phyloP scores from a whole-genome alignment of 2,888 invertebrate species.

The Candidula unifasciata region DNA sequence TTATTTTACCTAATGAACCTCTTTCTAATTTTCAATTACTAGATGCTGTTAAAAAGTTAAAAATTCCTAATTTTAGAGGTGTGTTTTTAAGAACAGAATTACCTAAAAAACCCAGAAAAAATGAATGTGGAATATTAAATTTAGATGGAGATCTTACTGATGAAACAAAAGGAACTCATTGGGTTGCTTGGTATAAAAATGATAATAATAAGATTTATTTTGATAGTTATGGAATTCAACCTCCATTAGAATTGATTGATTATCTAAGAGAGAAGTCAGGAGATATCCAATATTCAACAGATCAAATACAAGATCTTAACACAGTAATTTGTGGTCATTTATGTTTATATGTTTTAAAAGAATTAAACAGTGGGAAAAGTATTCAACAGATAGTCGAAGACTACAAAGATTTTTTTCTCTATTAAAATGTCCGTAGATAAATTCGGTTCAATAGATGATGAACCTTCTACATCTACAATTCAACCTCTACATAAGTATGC shows the following conservation, averaged over 20 bases:
- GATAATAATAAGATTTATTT: background rate
- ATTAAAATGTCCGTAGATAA: constrained; percentile 4
- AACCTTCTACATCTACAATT: background rate
- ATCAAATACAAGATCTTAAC: background rate
- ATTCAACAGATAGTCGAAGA: too few relatives aligned
- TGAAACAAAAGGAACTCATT: constrained; percentile 15
- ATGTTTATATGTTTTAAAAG: background rate
- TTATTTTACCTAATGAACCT: background rate
- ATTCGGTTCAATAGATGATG: background rate
- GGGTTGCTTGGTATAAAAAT: constrained; percentile 14
- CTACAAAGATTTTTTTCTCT: too few relatives aligned
- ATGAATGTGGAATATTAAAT: constrained; percentile 29
- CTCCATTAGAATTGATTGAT: constrained; percentile 1
- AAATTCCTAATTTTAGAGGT: constrained; percentile 24
- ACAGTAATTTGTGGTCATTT: constrained; percentile 2
- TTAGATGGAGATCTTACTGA: constrained; percentile 14
- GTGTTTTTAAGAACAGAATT: constrained; percentile 7
- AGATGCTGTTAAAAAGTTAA: constrained; percentile 24
- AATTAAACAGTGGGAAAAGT: background rate
- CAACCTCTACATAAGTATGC: background rate
- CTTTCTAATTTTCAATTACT: background rate
- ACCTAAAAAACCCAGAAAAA: constrained; percentile 1
- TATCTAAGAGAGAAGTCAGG: background rate
- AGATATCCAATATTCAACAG: background rate
- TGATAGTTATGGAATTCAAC: constrained; percentile 22